phyloP scores from a whole-genome alignment of 2,888 invertebrate genomes.

The Seira ritae region DNA sequence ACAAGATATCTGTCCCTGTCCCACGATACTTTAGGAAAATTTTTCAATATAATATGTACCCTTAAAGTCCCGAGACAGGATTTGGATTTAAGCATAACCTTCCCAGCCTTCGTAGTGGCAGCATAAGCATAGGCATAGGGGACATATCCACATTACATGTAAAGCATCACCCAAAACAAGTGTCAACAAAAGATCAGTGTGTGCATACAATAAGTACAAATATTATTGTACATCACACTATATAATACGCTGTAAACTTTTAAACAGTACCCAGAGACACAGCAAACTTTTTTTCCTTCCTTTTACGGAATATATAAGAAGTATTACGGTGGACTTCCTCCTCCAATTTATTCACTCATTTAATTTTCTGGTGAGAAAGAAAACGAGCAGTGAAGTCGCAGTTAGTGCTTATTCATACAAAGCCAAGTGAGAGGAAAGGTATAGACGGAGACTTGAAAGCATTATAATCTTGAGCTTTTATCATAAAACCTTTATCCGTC shows the following conservation, averaged over 20 bases:
- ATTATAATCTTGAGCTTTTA: conserved; percentile 48
- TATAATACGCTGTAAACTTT: conserved; percentile 21
- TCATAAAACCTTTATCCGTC: too few species aligned
- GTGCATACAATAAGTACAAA: conserved; percentile 56
- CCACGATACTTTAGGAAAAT: too few species aligned
- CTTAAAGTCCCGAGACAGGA: too few species aligned
- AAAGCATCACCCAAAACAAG: conserved; percentile 54
- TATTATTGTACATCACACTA: conserved; percentile 50
- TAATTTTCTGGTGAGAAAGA: too few species aligned
- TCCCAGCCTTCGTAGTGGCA: conserved; percentile 35
- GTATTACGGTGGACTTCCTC: too few species aligned
- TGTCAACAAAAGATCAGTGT: conserved; percentile 58
- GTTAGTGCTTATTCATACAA: background rate
- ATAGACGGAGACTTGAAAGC: conserved; percentile 20
- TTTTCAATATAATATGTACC: too few species aligned
- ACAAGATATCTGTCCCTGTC: too few species aligned
- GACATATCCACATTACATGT: conserved; percentile 29
- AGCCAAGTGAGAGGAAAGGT: background rate
- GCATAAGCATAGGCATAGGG: conserved; percentile 27
- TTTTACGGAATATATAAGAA: too few species aligned
- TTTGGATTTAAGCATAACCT: conserved; percentile 37
- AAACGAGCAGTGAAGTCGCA: too few species aligned
- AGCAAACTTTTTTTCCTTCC: too few species aligned
- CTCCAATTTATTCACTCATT: too few species aligned
- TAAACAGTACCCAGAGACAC: too few species aligned